Conservation (phyloP, 1,140 invertebrate genomes). For the Ceratitis capitata region DNA sequence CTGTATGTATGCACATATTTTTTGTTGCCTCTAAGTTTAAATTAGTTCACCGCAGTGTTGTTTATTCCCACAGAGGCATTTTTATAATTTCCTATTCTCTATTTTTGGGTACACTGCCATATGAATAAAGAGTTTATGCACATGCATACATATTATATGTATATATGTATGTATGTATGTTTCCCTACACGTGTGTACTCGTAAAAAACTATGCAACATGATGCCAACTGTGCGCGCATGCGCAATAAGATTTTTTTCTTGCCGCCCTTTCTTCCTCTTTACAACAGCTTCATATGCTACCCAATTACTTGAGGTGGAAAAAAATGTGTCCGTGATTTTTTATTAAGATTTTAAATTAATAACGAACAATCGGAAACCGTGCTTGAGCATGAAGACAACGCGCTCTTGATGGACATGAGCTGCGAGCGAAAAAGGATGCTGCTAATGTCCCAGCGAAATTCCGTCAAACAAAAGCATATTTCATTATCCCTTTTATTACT, state of each 20-base stretch:
- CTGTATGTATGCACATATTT: neutral
- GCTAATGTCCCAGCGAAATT: slow-evolving; percentile 40
- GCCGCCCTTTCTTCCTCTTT: neutral
- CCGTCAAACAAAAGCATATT: slow-evolving; percentile 34
- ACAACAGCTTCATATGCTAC: neutral
- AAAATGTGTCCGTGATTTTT: slow-evolving; percentile 39
- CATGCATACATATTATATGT: no score
- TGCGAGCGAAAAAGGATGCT: slow-evolving; percentile 42
- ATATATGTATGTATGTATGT: no score
- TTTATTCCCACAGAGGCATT: no score
- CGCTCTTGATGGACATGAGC: slow-evolving; percentile 39
- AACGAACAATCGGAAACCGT: slow-evolving; percentile 33
- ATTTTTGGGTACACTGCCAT: no score
- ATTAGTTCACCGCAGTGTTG: no score
- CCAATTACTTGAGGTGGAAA: slow-evolving; percentile 29
- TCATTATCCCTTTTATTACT: slow-evolving; percentile 31
- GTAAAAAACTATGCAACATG: slow-evolving; percentile 7
- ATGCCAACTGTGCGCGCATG: slow-evolving; percentile 41
- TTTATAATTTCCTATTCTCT: no score
- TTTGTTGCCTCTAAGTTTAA: neutral
- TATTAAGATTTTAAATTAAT: slow-evolving; percentile 45
- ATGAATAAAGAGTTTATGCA: no score
- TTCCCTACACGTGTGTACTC: neutral
- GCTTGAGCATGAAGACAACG: slow-evolving; percentile 9
- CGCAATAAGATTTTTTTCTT: slow-evolving; percentile 33